Conservation (phyloP, 2,888 invertebrate species). For the Acleris literana region DNA sequence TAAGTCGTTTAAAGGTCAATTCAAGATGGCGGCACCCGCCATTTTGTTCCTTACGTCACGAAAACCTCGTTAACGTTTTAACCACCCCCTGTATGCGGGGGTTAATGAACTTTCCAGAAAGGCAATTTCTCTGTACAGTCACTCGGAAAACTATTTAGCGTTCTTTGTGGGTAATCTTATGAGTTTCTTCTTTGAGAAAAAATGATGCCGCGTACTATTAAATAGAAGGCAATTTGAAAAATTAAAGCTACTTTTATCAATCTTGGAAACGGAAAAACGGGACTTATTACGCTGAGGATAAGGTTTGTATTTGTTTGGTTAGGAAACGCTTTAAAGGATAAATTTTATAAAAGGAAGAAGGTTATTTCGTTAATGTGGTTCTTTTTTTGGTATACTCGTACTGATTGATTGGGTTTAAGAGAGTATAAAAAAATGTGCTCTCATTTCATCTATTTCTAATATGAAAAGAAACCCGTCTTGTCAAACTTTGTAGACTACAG, state of each 20-base stretch:
- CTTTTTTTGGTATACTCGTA: background rate
- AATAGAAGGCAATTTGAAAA: conserved; percentile 45
- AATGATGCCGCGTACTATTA: conserved; percentile 41
- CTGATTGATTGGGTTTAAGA: no score
- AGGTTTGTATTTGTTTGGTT: background rate
- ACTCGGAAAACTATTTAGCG: conserved; percentile 38
- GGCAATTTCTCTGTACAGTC: conserved; percentile 40
- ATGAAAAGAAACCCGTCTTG: no score
- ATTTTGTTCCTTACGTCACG: conserved; percentile 9
- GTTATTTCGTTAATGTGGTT: background rate
- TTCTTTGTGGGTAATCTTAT: conserved; percentile 40
- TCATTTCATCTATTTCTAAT: no score
- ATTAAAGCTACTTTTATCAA: conserved; percentile 40
- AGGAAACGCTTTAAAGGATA: background rate
- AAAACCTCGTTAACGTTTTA: conserved; percentile 16
- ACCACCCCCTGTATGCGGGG: conserved; percentile 7
- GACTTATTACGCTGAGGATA: background rate
- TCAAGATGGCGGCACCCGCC: conserved; percentile 3
- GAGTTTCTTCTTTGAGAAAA: conserved; percentile 42
- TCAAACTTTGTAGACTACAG: no score
- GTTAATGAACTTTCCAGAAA: conserved; percentile 31
- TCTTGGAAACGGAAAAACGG: conserved; percentile 1
- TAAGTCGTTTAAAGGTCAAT: background rate
- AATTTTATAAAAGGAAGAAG: background rate
- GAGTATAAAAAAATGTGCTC: no score